Evolutionary conservation across 2,113 vertebrate species (phyloP).

Genomic region (Anarrhichthys ocellatus): DNA sequence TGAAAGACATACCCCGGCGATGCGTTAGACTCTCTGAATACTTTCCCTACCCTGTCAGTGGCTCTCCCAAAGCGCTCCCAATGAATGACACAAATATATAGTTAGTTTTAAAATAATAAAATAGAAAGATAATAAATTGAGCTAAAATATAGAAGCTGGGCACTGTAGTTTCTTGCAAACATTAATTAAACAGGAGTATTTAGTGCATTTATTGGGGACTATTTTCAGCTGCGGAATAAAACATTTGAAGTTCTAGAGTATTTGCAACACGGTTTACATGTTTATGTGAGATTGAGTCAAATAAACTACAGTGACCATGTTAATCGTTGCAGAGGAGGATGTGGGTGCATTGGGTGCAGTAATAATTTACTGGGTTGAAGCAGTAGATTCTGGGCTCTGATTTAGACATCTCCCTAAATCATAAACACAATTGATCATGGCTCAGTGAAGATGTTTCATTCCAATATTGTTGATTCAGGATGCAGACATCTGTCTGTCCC

Average conservation of each 20-base stretch:
- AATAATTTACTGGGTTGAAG: not conserved
- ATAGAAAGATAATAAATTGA: not conserved
- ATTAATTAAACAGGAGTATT: not conserved
- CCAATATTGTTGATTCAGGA: slow-evolving; percentile 19
- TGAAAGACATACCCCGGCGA: not conserved
- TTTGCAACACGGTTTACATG: not conserved
- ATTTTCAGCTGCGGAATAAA: not conserved
- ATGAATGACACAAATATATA: not conserved
- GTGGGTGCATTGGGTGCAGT: no score
- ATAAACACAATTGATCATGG: not conserved
- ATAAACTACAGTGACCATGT: no score
- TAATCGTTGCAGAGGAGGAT: not conserved
- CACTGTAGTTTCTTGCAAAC: not conserved
- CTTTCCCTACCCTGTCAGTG: not conserved
- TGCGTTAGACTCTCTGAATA: not conserved
- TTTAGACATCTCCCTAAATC: not conserved
- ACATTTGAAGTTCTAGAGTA: not conserved
- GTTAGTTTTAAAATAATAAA: not conserved
- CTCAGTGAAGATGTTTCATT: slow-evolving; percentile 9
- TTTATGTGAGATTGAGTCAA: no score
- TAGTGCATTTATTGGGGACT: not conserved
- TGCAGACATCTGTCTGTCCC: slow-evolving; percentile 31
- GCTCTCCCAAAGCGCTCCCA: not conserved
- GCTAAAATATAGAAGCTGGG: not conserved
- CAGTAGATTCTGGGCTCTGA: not conserved